These are phyloP conservation scores for Sebastes matsubarae DNA, from an alignment of 2,797 vertebrate species.

Conservation along the genomic window DNA sequence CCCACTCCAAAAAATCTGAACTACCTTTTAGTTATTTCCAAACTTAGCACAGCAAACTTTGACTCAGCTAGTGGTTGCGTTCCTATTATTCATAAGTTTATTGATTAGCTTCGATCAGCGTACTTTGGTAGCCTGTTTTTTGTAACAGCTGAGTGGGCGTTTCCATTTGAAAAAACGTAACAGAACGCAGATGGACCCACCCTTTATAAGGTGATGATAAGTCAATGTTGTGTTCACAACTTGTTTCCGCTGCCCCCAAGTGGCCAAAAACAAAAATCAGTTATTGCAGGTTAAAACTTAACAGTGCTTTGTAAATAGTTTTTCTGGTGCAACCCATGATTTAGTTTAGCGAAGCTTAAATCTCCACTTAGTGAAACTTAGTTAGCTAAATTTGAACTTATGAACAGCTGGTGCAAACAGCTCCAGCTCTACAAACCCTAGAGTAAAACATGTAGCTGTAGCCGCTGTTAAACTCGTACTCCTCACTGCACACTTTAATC, in stretches of 20 bases:
- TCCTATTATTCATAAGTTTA: too few relatives aligned
- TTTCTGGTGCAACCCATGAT: not conserved
- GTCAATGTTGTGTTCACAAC: not conserved
- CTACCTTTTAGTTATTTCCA: too few relatives aligned
- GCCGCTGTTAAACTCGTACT: not conserved
- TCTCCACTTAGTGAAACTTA: not conserved
- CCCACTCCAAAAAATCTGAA: too few relatives aligned
- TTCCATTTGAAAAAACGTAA: too few relatives aligned
- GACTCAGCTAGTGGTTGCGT: too few relatives aligned
- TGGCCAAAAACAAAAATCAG: not conserved
- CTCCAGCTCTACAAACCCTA: not conserved
- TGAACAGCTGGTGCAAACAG: not conserved
- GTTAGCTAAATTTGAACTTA: not conserved
- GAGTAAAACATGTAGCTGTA: not conserved
- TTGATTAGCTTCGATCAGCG: too few relatives aligned
- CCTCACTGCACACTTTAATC: not conserved
- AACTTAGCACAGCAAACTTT: too few relatives aligned
- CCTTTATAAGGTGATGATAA: accelerated
- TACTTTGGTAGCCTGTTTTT: too few relatives aligned
- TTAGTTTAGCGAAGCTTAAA: not conserved
- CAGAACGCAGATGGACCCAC: too few relatives aligned
- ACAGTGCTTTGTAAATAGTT: not conserved
- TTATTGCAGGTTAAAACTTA: not conserved
- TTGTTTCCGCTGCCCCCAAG: not conserved
- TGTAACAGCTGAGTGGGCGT: too few relatives aligned